phyloP scores from a whole-genome alignment of 2,113 vertebrate species.

The Poicephalus meyeri region DNA sequence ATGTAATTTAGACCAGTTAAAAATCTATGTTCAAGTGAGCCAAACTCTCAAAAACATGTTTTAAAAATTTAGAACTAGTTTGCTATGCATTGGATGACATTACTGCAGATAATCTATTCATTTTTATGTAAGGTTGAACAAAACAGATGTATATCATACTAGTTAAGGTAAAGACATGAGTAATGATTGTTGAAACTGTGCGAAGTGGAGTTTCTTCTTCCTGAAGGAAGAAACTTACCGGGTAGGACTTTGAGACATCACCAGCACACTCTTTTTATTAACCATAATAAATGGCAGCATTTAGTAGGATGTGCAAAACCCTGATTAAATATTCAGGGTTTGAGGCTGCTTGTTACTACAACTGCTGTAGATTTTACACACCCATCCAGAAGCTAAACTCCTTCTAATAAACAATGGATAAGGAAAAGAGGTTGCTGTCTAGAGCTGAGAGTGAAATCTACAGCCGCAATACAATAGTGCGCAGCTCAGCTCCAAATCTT shows the following conservation, averaged over 20 bases:
- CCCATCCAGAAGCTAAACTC: not conserved
- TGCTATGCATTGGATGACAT: not conserved
- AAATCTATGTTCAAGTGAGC: not conserved
- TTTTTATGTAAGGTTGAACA: not conserved
- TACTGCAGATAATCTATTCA: not conserved
- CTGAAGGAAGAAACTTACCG: not conserved
- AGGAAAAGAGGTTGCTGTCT: not conserved
- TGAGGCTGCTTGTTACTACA: not conserved
- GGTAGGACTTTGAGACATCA: not conserved
- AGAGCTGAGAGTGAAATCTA: constrained; percentile 33
- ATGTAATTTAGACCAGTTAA: not conserved
- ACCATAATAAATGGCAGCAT: constrained; percentile 28
- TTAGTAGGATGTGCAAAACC: constrained; percentile 23
- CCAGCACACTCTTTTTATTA: constrained; percentile 8
- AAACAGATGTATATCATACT: not conserved
- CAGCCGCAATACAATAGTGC: not conserved
- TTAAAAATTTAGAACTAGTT: not conserved
- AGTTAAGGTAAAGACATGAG: not conserved
- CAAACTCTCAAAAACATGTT: not conserved
- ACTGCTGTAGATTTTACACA: constrained; percentile 19
- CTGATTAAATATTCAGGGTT: constrained; percentile 35
- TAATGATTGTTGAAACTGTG: constrained; percentile 15
- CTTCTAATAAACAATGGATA: constrained; percentile 5
- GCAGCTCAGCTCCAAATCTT: constrained; percentile 10
- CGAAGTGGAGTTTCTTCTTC: not conserved